A percentile compares a stretch with the other conserved stretches of the same genome.
Evolutionary conservation across 2,113 vertebrate species (phyloP).

Genomic region (Melanostigma gelatinosum): DNA sequence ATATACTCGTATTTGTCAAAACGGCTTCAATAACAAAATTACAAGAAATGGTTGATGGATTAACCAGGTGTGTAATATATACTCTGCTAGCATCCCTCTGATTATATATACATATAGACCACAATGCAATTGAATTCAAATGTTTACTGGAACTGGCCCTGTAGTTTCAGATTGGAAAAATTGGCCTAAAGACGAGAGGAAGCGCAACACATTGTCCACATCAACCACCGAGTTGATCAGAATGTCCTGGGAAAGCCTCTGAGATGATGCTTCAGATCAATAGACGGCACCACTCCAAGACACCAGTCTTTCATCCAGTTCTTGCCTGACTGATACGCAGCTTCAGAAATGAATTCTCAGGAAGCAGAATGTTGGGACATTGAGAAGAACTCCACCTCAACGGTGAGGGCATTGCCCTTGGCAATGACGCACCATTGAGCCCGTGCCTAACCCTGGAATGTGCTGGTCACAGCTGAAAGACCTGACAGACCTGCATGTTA

Average conservation of each 20-base stretch:
- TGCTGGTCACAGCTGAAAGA: neutral
- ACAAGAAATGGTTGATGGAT: too few species aligned
- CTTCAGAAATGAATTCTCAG: neutral
- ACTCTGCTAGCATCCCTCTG: too few species aligned
- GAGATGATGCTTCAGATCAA: neutral
- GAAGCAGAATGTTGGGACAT: neutral
- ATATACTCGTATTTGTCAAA: too few species aligned
- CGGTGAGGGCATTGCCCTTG: neutral
- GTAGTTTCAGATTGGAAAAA: neutral
- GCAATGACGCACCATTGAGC: neutral
- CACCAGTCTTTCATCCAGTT: too few species aligned
- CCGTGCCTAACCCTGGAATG: neutral
- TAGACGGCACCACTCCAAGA: neutral
- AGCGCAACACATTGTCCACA: too few species aligned
- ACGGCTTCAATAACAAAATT: too few species aligned
- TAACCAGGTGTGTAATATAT: too few species aligned
- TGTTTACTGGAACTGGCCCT: neutral
- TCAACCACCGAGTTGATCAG: too few species aligned
- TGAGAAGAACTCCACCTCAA: neutral
- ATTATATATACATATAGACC: too few species aligned
- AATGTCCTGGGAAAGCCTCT: too few species aligned
- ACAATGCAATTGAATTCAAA: too few species aligned
- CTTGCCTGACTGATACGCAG: neutral
- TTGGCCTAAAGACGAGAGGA: too few species aligned
- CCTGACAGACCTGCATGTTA: neutral